Base-by-base conservation (phyloP, 2,113 vertebrate genomes). In the Oreocharis arfaki region DNA sequence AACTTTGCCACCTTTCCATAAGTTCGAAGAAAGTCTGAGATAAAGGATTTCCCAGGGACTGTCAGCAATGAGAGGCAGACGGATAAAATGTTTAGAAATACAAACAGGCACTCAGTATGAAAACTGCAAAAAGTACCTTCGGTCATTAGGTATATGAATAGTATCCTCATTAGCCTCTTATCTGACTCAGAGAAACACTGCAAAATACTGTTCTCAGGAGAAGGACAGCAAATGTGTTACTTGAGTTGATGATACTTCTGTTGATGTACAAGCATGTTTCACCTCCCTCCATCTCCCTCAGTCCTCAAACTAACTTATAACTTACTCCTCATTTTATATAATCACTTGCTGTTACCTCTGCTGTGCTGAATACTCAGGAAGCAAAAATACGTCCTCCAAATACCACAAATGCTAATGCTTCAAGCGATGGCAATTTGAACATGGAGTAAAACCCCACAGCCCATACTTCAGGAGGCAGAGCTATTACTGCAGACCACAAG, bases 401-500 rank as follows among this genome's bases (percentile, higher is more conserved):
- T n/a, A 81, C 57, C 52, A 64, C 56, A 61, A 92, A 76, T 4
- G 9, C 76, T 74, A 42, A 57, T 76, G 32, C 41, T 76, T 84
- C 74, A 33, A 64, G 74, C 0, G 0, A 47, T 60, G 81, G 57
- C 87, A 69, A 73, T 73, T 75, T 57, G 57, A 89, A 68, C 55
- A 50, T 0, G 0, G 61, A 5, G 11, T 64, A 91, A 93, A 93
- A 92, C 47, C 44, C 71, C 53, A 67, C 74, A 80, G 67, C 41
- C 82, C 32, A 39, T 78, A 56, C 81, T 84, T 91, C 67, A 94
- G 78, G 68, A 91, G 65, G 46, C 81, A 94, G 65, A 87, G 70
- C 74, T 91, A 71, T 87, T 93, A 89, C 46, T 71, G 74, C 74
- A 95, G 91, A 91, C 94, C 96, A 90, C 30, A 8, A 95, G 84